Conservation (phyloP, 2,113 vertebrate genomes). For the Physeter macrocephalus region DNA sequence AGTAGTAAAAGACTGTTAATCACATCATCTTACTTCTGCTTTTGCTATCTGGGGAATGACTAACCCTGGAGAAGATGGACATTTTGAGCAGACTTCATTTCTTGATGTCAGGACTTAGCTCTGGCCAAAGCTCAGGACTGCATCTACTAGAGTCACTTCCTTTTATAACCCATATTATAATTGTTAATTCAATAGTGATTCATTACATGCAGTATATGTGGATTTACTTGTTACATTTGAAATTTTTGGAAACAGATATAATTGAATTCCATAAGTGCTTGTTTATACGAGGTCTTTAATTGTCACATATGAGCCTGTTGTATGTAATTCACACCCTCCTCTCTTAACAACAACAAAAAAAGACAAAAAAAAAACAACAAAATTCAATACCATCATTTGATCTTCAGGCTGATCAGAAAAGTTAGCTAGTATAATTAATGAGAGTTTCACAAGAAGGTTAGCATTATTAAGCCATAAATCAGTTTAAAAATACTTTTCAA, state of each 20-base stretch:
- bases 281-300: not conserved
- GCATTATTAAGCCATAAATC: not conserved
- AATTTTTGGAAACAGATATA: not conserved
- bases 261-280: not conserved
- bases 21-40: not conserved
- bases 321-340: not conserved
- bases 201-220: not conserved
- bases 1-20: not conserved
- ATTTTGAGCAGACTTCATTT: not conserved
- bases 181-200: not conserved
- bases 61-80: not conserved
- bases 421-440: not conserved
- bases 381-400: not conserved
- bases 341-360: not conserved
- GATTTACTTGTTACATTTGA: not conserved
- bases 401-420: not conserved
- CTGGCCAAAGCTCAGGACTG: not conserved
- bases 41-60: not conserved
- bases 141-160: not conserved
- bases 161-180: not conserved
- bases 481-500: not conserved
- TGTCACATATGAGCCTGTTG: not conserved
- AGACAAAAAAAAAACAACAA: not conserved
- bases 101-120: not conserved
- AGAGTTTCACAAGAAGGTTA: not conserved